Evolutionary conservation across 2,797 vertebrate species (phyloP).

Genomic region (Pteronotus mesoamericanus): DNA sequence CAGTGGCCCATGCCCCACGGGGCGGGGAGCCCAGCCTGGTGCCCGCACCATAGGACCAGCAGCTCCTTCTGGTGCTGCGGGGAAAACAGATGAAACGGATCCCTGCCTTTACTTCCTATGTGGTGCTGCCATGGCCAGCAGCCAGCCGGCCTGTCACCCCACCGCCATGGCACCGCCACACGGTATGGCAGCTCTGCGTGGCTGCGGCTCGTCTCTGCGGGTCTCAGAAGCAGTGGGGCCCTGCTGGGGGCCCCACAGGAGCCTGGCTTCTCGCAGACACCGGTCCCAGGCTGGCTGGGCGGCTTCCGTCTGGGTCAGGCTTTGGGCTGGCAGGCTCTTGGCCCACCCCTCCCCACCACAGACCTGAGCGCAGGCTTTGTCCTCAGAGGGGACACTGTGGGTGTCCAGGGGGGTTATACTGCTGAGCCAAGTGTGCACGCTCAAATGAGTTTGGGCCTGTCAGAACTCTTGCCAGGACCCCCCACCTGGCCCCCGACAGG

Average conservation of each 20-base stretch:
- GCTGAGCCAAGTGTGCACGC: background rate
- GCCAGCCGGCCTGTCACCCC: background rate
- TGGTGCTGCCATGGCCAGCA: background rate
- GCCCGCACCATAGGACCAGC: background rate
- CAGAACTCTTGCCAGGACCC: background rate
- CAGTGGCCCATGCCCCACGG: too few relatives aligned
- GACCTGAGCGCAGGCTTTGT: background rate
- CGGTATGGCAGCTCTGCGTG: background rate
- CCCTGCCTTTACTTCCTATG: background rate
- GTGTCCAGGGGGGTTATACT: background rate
- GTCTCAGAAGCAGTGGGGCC: background rate
- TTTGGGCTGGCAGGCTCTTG: background rate
- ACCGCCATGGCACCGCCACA: rapidly evolving
- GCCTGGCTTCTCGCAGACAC: background rate
- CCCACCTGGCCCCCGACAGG: background rate
- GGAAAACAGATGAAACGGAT: background rate
- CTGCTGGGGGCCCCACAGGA: background rate
- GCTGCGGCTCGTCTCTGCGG: background rate
- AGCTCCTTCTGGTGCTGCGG: too few relatives aligned
- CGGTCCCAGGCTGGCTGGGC: background rate
- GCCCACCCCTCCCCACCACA: background rate
- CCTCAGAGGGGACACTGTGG: background rate
- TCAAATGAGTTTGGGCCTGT: background rate
- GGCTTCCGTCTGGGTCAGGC: background rate
- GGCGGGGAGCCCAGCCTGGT: background rate